These are phyloP conservation scores for Dysdera silvatica DNA, from an alignment of 1,140 invertebrate genomes.

Conservation along the genomic window DNA sequence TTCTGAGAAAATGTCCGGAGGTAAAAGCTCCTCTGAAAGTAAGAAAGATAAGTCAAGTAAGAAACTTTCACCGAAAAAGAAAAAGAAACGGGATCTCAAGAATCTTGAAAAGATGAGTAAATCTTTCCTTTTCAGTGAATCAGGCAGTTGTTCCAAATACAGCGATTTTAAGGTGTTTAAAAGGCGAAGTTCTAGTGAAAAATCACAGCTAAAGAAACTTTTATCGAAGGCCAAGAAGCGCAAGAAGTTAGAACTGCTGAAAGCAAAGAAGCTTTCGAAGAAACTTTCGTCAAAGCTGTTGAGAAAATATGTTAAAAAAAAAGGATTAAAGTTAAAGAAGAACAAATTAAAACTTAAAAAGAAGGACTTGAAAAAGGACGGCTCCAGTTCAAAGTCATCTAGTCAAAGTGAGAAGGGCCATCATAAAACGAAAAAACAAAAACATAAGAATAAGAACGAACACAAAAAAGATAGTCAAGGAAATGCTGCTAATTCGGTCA, in stretches of 20 bases:
- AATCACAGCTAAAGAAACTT: conserved; percentile 12
- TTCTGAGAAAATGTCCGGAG: background rate
- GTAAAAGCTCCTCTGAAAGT: background rate
- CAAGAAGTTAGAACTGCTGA: conserved; percentile 11
- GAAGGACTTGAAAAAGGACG: conserved; percentile 15
- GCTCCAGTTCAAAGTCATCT: too few species aligned
- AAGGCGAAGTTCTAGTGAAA: conserved; percentile 10
- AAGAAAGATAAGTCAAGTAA: conserved; percentile 24
- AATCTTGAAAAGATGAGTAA: conserved; percentile 24
- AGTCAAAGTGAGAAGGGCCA: background rate
- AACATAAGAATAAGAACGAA: conserved; percentile 20
- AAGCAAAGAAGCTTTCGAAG: conserved; percentile 36
- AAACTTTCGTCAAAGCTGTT: conserved; percentile 31
- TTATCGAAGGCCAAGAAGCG: conserved; percentile 18
- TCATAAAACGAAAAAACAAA: conserved; percentile 23
- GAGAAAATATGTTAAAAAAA: conserved; percentile 26
- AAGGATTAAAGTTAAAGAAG: conserved; percentile 26
- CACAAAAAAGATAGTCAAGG: conserved; percentile 17
- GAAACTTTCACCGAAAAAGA: conserved; percentile 27
- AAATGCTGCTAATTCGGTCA: too few species aligned
- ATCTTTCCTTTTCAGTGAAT: conserved; percentile 22
- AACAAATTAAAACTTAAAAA: conserved; percentile 30
- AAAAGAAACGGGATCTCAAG: conserved; percentile 21
- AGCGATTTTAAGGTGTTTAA: conserved; percentile 23
- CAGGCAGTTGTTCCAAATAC: too few species aligned